phyloP scores from a whole-genome alignment of 1,140 invertebrate genomes.

The Nymphalis io region DNA sequence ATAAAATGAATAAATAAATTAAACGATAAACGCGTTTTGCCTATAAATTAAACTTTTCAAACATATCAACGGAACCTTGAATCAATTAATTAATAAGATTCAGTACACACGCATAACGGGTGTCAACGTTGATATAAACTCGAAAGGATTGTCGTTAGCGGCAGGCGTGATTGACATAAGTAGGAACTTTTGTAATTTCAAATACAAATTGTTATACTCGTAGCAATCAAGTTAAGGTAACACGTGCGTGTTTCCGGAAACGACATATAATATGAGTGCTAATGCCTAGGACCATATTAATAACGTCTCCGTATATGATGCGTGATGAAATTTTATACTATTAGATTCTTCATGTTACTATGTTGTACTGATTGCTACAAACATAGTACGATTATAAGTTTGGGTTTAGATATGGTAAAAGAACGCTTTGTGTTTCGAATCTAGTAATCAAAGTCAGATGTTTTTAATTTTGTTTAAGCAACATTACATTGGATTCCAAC shows the following conservation, averaged over 20 bases:
- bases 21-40: background rate
- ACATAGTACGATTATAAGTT: no score
- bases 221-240: slow-evolving; percentile 6
- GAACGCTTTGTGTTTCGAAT: no score
- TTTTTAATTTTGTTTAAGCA: no score
- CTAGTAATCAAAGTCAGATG: no score
- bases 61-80: slow-evolving; percentile 50
- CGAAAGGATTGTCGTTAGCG: slow-evolving; percentile 27
- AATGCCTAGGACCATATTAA: slow-evolving; percentile 21
- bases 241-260: slow-evolving; percentile 20
- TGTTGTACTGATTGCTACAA: background rate
- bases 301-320: slow-evolving; percentile 11
- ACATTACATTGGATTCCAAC: no score
- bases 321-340: slow-evolving; percentile 4
- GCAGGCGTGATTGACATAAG: slow-evolving; percentile 35
- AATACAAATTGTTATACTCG: slow-evolving; percentile 9
- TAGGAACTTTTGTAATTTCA: slow-evolving; percentile 11
- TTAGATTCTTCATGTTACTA: background rate
- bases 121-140: slow-evolving; percentile 38
- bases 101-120: slow-evolving; percentile 55
- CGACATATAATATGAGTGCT: slow-evolving; percentile 24
- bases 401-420: no score
- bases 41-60: background rate
- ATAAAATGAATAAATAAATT: no score
- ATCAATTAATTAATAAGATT: slow-evolving; percentile 71